These are phyloP conservation scores for Hipposideros larvatus DNA, from an alignment of 2,797 vertebrate species.

Conservation along the genomic window DNA sequence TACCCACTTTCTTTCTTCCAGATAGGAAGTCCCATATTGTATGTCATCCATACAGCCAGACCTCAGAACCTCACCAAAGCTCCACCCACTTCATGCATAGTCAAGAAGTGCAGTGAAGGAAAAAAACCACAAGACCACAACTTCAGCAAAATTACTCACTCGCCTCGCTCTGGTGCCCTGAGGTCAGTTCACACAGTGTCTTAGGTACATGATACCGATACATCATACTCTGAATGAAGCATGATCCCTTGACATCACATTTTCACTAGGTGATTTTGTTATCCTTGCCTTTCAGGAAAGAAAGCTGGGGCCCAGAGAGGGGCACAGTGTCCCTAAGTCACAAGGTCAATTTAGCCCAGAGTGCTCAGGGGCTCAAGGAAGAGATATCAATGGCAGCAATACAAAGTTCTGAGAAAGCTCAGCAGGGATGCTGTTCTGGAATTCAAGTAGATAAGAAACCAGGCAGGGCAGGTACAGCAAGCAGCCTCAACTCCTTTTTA, in stretches of 20 bases:
- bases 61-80: background rate
- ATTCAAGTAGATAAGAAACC: background rate
- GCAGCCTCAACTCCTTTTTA: background rate
- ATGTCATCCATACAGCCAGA: background rate
- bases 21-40: background rate
- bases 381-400: background rate
- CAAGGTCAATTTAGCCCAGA: background rate
- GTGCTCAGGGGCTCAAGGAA: background rate
- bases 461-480: background rate
- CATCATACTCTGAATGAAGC: background rate
- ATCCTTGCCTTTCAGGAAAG: background rate
- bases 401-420: slow-evolving; percentile 47
- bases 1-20: background rate
- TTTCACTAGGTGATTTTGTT: background rate
- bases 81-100: background rate
- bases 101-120: slow-evolving; percentile 58
- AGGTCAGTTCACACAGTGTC: background rate
- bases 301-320: background rate
- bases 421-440: background rate
- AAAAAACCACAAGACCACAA: slow-evolving; percentile 78
- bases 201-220: background rate
- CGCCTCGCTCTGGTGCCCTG: background rate
- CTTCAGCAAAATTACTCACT: slow-evolving; percentile 9
- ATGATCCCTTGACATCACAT: background rate
- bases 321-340: background rate